phyloP scores from a whole-genome alignment of 2,888 invertebrate genomes.

The Drosophila kambysellisi region DNA sequence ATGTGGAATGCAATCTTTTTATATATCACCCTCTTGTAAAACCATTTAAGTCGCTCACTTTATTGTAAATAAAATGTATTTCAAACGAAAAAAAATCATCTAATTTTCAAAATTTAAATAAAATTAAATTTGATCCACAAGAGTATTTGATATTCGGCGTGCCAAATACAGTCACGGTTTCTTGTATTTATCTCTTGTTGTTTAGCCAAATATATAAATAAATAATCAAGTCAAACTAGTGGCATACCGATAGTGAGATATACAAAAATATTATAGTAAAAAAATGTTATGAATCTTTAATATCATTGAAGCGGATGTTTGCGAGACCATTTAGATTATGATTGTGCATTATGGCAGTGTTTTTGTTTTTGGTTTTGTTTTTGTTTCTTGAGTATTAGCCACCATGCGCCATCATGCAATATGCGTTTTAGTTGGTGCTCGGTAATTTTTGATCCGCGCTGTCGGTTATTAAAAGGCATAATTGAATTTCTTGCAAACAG shows the following conservation, averaged over 20 bases:
- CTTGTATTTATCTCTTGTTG: background rate
- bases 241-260: background rate
- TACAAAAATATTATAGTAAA: background rate
- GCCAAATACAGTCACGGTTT: background rate
- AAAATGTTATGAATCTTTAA: background rate
- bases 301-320: background rate
- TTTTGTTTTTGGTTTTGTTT: conserved; percentile 17
- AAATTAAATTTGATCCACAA: background rate
- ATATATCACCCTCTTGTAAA: no score
- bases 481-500: conserved; percentile 82
- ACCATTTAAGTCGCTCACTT: no score
- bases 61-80: background rate
- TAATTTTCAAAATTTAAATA: no score
- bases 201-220: conserved; percentile 11
- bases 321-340: conserved; percentile 2
- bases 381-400: conserved; percentile 11
- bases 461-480: conserved; percentile 80
- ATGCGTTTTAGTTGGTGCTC: conserved; percentile 39
- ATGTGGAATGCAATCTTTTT: no score
- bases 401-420: conserved; percentile 29
- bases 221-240: conserved; percentile 6
- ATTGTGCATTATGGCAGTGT: background rate
- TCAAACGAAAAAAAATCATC: background rate
- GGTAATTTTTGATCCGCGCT: conserved; percentile 56
- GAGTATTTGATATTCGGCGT: background rate